Base-by-base conservation (phyloP, 2,797 vertebrate genomes). In the Mionectes olivaceus region DNA sequence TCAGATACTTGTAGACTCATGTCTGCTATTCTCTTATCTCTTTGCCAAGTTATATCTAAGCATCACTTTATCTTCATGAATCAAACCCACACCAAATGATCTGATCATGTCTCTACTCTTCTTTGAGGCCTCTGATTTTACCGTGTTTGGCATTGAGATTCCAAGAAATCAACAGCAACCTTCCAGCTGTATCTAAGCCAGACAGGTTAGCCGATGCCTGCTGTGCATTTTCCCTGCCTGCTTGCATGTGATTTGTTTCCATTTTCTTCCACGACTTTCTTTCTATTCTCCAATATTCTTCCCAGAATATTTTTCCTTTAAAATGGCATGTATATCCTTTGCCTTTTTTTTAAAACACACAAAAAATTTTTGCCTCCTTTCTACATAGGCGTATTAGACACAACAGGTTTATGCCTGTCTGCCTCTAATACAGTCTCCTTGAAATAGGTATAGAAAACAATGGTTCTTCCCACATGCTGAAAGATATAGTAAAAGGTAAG, bases 1-100 rank as follows among this genome's bases (percentile, higher is more conserved):
- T 87, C 89, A 84, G 64, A 50, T 84, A 50, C 70, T 37, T 89
- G 83, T 80, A 93, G 73, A 33, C 37, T 94, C 83, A 75, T 68
- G 77, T 41, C 77, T 88, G 52, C 39, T 83, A 53, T 90, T 95
- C 92, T 93, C 89, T 83, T 91, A 86, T 83, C 79, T 83, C 55
- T 70, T 88, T 4, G 0, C 44, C 30, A 53, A 53, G 22, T 56
- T 76, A 63, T 53, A 79, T 64, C 44, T 90, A 81, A 96, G 44
- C 57, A 71, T 24, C 15, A 59, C 30, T 76, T 85, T 71, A 87
- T 80, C 60, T 92, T 88, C 59, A 67, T 82, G 52, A 91, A 89
- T 88, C 83, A 93, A 88, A 78, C 69, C 76, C 76, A 81, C 80
- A 84, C 74, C 41, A 86, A 84, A 59, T 19, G 5, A 89, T 83